Conservation (phyloP, 1,140 invertebrate species). For the Papilio helenus region DNA sequence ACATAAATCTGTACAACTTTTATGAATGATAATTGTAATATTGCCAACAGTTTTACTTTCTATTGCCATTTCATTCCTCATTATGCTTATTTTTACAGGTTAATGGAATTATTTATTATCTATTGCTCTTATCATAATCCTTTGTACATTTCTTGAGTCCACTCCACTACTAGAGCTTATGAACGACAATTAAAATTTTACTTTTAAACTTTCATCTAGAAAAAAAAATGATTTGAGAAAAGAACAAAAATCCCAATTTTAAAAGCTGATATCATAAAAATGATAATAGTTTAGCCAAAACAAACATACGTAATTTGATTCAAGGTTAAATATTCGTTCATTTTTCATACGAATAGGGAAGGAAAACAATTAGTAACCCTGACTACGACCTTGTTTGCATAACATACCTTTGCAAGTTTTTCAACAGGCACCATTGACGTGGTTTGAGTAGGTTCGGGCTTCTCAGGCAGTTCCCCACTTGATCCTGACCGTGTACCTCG, state of each 20-base stretch:
- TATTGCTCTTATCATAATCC: neutral
- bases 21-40: too few species aligned
- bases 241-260: neutral
- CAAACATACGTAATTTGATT: neutral
- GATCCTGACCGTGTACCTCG: conserved; percentile 84
- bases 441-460: conserved; percentile 73
- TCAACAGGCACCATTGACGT: conserved; percentile 87
- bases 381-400: conserved; percentile 40
- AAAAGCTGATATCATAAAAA: neutral
- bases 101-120: neutral
- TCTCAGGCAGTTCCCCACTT: conserved; percentile 83
- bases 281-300: neutral
- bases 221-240: neutral
- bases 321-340: neutral
- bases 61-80: too few species aligned
- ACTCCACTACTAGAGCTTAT: neutral
- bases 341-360: conserved; percentile 34
- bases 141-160: neutral
- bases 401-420: conserved; percentile 86
- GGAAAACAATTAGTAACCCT: conserved; percentile 43
- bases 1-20: too few species aligned
- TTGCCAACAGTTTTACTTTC: too few species aligned
- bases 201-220: neutral
- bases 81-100: too few species aligned
- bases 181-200: neutral